Percentiles rank a stretch among this genome's conserved stretches.
These are phyloP conservation scores for Murina feae DNA, from an alignment of 2,113 vertebrate species.

Conservation along the genomic window DNA sequence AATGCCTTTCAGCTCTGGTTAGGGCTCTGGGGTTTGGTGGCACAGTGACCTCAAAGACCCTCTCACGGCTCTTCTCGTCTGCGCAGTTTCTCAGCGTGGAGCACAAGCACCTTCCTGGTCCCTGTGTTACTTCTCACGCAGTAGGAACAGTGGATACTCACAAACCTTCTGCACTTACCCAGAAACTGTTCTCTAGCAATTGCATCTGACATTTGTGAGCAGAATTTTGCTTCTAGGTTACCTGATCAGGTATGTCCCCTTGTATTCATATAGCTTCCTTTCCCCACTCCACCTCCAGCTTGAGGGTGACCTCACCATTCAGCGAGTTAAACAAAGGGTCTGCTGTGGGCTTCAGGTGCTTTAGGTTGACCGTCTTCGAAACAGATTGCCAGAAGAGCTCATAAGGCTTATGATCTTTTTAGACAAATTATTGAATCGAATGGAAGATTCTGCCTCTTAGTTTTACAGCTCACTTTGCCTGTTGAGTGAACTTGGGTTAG, in stretches of 20 bases:
- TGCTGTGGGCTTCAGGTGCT: background rate
- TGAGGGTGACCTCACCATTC: background rate
- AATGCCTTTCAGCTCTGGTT: background rate
- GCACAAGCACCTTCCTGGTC: background rate
- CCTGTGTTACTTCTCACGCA: background rate
- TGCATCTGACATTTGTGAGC: background rate
- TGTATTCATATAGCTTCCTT: background rate
- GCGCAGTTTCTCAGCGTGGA: background rate
- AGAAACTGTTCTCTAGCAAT: background rate
- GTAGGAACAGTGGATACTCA: background rate
- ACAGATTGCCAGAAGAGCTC: background rate
- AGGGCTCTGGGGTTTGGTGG: background rate
- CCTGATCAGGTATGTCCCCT: background rate
- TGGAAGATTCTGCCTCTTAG: background rate
- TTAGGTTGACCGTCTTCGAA: constrained; percentile 2
- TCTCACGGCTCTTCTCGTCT: background rate
- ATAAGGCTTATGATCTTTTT: background rate
- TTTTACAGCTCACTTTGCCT: background rate
- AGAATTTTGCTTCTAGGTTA: background rate
- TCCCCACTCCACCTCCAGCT: background rate
- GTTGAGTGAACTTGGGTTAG: background rate
- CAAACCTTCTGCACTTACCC: background rate
- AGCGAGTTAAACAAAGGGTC: background rate
- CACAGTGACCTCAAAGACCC: background rate
- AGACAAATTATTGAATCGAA: background rate